phyloP scores from a whole-genome alignment of 2,113 vertebrate genomes.

The Stegostoma tigrinum region DNA sequence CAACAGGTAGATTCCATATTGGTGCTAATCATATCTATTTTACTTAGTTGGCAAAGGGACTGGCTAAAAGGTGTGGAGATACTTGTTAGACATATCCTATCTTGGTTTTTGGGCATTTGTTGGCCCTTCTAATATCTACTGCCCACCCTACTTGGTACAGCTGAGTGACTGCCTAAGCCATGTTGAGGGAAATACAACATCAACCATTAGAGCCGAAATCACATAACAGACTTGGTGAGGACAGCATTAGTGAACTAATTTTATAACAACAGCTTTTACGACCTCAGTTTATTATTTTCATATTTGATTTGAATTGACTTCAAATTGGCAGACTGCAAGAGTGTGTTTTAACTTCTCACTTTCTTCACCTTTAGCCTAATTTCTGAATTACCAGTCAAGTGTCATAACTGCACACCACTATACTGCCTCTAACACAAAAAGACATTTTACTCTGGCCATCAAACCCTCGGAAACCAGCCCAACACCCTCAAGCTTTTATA shows the following conservation, averaged over 20 bases:
- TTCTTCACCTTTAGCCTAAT: not conserved
- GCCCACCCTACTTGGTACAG: not conserved
- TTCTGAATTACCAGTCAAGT: not conserved
- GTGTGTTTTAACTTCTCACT: not conserved
- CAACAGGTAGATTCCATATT: not conserved
- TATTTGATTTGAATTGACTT: not conserved
- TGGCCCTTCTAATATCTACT: not conserved
- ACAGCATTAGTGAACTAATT: not conserved
- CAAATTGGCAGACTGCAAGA: not conserved
- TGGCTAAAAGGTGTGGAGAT: not conserved
- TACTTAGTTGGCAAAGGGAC: not conserved
- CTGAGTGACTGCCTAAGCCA: not conserved
- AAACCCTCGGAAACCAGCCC: not conserved
- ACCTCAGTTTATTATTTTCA: not conserved
- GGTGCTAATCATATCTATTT: not conserved
- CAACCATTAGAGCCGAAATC: not conserved
- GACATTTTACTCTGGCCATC: not conserved
- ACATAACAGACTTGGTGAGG: not conserved
- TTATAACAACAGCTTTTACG: not conserved
- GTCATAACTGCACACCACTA: not conserved
- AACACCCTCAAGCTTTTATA: not conserved
- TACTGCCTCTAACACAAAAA: not conserved
- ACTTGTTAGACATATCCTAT: not conserved
- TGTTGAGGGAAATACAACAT: not conserved
- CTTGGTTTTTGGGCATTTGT: not conserved